Conservation (phyloP, 2,888 invertebrate genomes). For the Rhagonycha lutea region DNA sequence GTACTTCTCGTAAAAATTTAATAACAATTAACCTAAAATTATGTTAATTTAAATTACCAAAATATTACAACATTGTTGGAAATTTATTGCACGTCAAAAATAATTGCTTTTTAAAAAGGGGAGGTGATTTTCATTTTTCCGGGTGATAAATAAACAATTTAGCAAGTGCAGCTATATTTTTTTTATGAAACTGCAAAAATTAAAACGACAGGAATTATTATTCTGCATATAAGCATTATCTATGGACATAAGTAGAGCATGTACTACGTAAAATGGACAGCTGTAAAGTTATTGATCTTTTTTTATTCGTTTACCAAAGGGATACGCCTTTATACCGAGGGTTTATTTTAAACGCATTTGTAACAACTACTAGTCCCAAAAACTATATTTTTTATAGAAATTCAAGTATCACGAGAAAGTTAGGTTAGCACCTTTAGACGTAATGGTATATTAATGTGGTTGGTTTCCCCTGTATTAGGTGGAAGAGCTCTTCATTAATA, state of each 20-base stretch:
- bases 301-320: not conserved
- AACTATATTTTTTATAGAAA: not conserved
- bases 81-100: not conserved
- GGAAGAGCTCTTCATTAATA: slow-evolving; percentile 9
- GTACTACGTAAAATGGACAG: slow-evolving; percentile 1
- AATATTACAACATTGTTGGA: not conserved
- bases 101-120: not conserved
- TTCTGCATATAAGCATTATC: too few species aligned
- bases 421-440: not conserved
- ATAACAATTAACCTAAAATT: not conserved
- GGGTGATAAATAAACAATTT: not conserved
- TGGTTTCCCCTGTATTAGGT: not conserved
- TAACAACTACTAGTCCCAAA: not conserved
- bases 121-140: not conserved
- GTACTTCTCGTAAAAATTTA: not conserved
- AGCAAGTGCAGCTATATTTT: not conserved
- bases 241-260: not conserved
- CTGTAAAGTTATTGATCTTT: slow-evolving; percentile 1
- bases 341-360: not conserved
- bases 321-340: not conserved
- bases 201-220: not conserved
- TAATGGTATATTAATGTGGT: not conserved
- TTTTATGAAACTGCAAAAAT: not conserved
- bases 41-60: not conserved
- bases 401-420: not conserved